Evolutionary conservation across 2,113 vertebrate genomes (phyloP).

Genomic region (Aramus guarauna): DNA sequence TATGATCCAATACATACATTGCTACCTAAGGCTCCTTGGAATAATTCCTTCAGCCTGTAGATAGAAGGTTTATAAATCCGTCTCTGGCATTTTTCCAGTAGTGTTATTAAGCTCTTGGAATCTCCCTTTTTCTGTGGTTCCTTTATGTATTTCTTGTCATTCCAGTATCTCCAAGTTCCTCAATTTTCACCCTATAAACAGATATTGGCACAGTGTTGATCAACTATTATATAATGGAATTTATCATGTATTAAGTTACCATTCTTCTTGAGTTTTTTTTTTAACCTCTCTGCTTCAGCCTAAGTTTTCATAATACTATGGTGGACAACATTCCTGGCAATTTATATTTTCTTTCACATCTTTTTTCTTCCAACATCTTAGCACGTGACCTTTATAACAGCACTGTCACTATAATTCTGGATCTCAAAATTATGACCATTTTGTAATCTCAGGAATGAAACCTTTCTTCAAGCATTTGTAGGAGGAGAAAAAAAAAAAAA

Average conservation of each 20-base stretch:
- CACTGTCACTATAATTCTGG: not conserved
- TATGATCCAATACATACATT: slow-evolving; percentile 46
- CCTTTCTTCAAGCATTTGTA: not conserved
- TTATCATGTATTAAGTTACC: not conserved
- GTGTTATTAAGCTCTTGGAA: slow-evolving; percentile 30
- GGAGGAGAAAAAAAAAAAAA: not conserved
- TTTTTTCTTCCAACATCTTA: not conserved
- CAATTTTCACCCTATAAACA: slow-evolving; percentile 42
- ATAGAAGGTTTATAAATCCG: slow-evolving; percentile 43
- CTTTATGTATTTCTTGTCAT: slow-evolving; percentile 32
- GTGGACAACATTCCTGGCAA: not conserved
- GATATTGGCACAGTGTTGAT: not conserved
- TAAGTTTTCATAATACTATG: not conserved
- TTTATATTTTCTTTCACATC: not conserved
- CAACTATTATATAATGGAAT: not conserved
- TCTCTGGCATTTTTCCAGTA: slow-evolving; percentile 45
- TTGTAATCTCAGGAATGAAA: not conserved
- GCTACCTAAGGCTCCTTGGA: slow-evolving; percentile 48
- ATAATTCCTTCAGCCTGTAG: slow-evolving; percentile 10
- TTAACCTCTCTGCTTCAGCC: not conserved
- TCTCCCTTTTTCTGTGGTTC: slow-evolving; percentile 1
- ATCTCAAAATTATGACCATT: not conserved
- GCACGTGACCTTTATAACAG: not conserved
- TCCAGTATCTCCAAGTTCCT: slow-evolving; percentile 10
- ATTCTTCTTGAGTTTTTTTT: not conserved